Evolutionary conservation across 2,888 invertebrate species (phyloP), one percentile per base, ranked within the genome.

Genomic region (Macrophya annulata): DNA sequence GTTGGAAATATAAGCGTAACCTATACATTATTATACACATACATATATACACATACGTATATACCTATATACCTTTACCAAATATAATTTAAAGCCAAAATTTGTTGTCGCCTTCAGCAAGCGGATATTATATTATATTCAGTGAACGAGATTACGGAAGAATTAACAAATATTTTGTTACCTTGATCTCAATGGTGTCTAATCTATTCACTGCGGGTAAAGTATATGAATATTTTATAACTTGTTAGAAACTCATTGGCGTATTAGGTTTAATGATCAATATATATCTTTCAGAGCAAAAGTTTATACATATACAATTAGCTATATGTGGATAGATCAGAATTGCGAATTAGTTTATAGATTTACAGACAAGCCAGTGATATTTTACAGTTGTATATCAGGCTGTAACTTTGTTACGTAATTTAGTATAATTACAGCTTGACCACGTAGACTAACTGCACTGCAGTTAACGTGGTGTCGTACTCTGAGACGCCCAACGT

Each of bases 401-500:
- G n/a, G 43, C 40, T 40, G 71, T 72, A 72, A 72, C 71, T 72
- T 72, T 72, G 71, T 72, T 43, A 43, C 17, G 40, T 72, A 40
- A 72, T 72, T 10, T 43, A 15, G 25, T 77, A 37, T 77, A 62
- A 59, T 62, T 81, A 45, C 43, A 81, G 43, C 40, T 43, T 51
- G 81, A 62, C 81, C 51, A 81, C 62, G n/a, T 25, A 21, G 40
- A 62, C 43, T 81, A 43, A 81, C 40, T n/a, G 62, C 31, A 62
- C 62, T 21, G 77, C 37, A 51, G 81, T 40, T 62, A 62, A 81
- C 81, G 81, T 43, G 51, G 59, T 81, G 62, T 62, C 81, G 37
- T 21, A 81, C 59, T 81, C 59, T 81, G 40, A 81, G 81, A 81
- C 37, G 81, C 37, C 62, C 81, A n/a, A 43, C 81, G 12, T 40